Percentiles rank a stretch among this genome's conserved stretches.
These are phyloP conservation scores for Lutraria rhynchaena DNA, from an alignment of 1,140 invertebrate species.

Conservation along the genomic window DNA sequence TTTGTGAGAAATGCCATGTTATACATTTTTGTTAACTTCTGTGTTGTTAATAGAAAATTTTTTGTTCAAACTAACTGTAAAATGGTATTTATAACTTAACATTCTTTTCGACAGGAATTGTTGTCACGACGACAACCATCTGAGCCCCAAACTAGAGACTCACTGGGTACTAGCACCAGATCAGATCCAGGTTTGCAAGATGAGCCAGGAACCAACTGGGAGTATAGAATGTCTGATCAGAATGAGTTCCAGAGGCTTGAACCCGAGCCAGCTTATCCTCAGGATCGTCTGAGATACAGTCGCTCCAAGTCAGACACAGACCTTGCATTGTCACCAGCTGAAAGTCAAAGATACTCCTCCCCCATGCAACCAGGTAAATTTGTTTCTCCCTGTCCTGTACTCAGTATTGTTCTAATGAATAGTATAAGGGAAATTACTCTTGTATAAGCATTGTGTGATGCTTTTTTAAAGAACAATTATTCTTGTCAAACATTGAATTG, in stretches of 20 bases:
- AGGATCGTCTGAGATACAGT: conserved; percentile 34
- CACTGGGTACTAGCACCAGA: conserved; percentile 42
- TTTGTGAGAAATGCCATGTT: no score
- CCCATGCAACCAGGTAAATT: conserved; percentile 47
- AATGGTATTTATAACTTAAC: no score
- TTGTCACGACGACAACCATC: no score
- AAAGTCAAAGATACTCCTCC: conserved; percentile 50
- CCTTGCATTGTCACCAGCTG: conserved; percentile 33
- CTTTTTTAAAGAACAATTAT: no score
- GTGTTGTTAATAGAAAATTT: no score
- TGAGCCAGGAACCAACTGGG: conserved; percentile 6
- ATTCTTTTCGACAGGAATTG: no score
- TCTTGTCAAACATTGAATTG: no score
- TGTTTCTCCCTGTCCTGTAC: background rate
- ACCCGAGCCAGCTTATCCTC: conserved; percentile 40
- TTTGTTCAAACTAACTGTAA: no score
- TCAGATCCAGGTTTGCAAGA: conserved; percentile 48
- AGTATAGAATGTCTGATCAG: conserved; percentile 47
- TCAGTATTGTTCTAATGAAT: no score
- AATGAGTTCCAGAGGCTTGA: conserved; percentile 42
- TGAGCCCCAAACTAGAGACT: background rate
- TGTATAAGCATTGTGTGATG: no score
- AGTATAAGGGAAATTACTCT: no score
- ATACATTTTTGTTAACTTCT: no score
- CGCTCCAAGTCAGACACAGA: conserved; percentile 49